Conservation (phyloP, 2,888 invertebrate genomes). For the Clepsis dumicolana region DNA sequence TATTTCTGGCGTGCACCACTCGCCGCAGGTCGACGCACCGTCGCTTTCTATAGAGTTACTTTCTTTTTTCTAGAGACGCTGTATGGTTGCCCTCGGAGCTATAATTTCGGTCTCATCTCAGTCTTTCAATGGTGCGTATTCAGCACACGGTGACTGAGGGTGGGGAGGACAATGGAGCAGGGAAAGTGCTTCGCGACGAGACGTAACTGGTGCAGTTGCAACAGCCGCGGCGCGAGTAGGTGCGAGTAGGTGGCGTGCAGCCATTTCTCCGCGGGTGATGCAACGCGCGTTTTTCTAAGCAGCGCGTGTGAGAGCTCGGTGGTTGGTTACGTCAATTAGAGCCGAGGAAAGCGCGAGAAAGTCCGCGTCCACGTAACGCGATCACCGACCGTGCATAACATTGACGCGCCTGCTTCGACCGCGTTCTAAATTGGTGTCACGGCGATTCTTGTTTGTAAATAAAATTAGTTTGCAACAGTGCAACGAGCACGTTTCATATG, state of each 20-base stretch:
- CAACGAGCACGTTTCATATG: constrained; percentile 60
- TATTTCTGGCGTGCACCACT: constrained; percentile 81
- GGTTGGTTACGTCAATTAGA: constrained; percentile 82
- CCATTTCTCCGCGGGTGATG: constrained; percentile 84
- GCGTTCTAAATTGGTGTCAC: constrained; percentile 70
- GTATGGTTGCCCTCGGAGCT: constrained; percentile 60
- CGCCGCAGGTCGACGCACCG: constrained; percentile 78
- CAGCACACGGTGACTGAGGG: constrained; percentile 46
- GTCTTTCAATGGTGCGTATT: constrained; percentile 53
- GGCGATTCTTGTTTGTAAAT: constrained; percentile 80
- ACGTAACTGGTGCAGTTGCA: constrained; percentile 79
- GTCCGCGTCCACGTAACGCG: constrained; percentile 75
- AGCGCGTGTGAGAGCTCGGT: constrained; percentile 80
- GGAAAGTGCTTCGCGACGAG: constrained; percentile 68
- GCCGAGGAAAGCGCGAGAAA: constrained; percentile 83
- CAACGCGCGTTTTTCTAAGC: constrained; percentile 80
- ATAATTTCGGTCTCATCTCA: constrained; percentile 67
- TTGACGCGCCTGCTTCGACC: constrained; percentile 56
- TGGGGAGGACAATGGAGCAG: constrained; percentile 73
- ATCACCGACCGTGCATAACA: constrained; percentile 59
- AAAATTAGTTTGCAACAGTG: constrained; percentile 57
- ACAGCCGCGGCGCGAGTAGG: constrained; percentile 54
- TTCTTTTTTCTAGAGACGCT: constrained; percentile 78
- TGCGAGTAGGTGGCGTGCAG: constrained; percentile 72
- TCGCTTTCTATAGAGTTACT: constrained; percentile 83